A percentile compares a stretch with the other conserved stretches of the same genome.
Conservation (phyloP, 2,797 vertebrate genomes). For the Capromys pilorides region DNA sequence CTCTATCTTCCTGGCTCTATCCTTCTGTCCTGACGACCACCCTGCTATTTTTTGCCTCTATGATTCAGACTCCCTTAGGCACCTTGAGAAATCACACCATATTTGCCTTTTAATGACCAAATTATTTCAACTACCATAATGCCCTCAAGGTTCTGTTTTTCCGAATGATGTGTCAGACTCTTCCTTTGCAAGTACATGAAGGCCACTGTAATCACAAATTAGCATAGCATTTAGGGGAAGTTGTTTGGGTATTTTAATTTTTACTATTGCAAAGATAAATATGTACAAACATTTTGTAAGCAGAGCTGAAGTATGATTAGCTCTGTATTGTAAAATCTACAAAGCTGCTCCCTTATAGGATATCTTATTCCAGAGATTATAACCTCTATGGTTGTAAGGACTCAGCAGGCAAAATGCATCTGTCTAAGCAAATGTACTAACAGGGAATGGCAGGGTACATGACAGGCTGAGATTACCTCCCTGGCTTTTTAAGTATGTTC, state of each 20-base stretch:
- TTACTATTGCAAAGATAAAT: neutral
- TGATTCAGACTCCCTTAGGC: neutral
- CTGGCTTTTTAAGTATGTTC: neutral
- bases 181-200: neutral
- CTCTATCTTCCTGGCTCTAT: neutral
- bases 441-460: neutral
- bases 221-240: neutral
- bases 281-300: slow-evolving; percentile 11
- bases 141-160: neutral
- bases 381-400: neutral
- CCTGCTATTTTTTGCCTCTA: neutral
- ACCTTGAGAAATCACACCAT: neutral
- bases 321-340: neutral
- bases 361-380: neutral
- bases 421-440: neutral
- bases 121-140: neutral
- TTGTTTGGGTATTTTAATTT: neutral
- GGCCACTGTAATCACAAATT: neutral
- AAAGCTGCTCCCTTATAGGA: neutral
- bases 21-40: neutral
- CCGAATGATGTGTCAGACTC: neutral
- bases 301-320: neutral
- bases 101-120: neutral
- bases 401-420: neutral
- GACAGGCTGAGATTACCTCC: neutral